Evolutionary conservation across 2,888 invertebrate genomes (phyloP), one percentile per base, ranked within the genome.

Genomic region (Lingula anatina): DNA sequence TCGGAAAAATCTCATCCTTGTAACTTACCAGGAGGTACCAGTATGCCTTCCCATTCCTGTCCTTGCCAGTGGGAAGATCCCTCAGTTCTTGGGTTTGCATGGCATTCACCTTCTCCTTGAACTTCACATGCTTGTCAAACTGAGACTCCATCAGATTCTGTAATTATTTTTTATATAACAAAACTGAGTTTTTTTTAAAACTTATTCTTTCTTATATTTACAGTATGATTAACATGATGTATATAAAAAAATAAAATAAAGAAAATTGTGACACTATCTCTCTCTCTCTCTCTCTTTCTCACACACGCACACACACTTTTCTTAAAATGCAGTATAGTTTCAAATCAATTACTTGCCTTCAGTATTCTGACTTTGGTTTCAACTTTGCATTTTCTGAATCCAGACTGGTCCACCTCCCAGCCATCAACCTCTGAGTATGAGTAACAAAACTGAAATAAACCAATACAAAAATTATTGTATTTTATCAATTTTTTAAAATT

Each of bases 341-440:
- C 26, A 35, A 37, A 21, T 38, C 5, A 2, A n/a, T 9, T 43
- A 52, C 67, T 74, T 84, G 93, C 93, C 84, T 94, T 91, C 50
- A 96, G 82, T 63, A 92, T 83, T 61, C 89, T 84, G 53, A 97
- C 82, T 82, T 96, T 96, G 15, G 93, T 88, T 65, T 85, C 84
- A 45, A 90, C 82, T 66, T 90, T 87, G 58, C 92, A 86, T 79
- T 93, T 90, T 75, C 90, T 90, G 79, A 95, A 97, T 36, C 95
- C 94, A 80, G 93, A 93, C 60, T 93, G 83, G 77, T 95, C 94
- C 49, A 96, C 82, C 81, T 95, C 94, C 93, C 93, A 93, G 49
- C 90, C 93, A 82, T 95, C 94, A 70, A 91, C 88, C 58, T 87
- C 86, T 59, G 87, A 87, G 69, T 91, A 91, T 44, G 86, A 85